Evolutionary conservation across 30 jellyfish, hydroid and myxozoan genomes (phyloP).

Genomic region (Rhopilema esculentum): DNA sequence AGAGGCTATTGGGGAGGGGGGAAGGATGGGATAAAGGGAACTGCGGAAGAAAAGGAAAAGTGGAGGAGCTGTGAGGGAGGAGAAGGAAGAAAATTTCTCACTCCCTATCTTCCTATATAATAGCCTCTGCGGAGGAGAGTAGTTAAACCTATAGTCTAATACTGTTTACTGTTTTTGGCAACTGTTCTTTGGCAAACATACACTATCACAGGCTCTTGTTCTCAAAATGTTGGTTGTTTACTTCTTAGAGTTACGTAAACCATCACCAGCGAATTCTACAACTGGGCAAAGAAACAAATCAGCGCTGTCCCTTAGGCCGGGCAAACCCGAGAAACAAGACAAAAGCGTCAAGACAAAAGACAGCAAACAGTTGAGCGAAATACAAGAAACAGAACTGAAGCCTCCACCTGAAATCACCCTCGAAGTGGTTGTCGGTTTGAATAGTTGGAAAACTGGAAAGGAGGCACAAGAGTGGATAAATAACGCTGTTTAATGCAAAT

Average conservation of each 20-base stretch:
- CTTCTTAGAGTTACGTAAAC: conserved; percentile 35
- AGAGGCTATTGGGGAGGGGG: too few species aligned
- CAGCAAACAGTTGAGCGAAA: conserved; percentile 36
- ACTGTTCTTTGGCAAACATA: too few species aligned
- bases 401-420: conserved; percentile 51
- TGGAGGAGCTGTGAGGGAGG: too few species aligned
- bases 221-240: too few species aligned
- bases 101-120: too few species aligned
- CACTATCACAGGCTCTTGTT: too few species aligned
- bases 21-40: too few species aligned
- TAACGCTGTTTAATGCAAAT: not conserved
- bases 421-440: conserved; percentile 34
- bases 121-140: too few species aligned
- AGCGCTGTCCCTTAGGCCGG: conserved; percentile 29
- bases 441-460: conserved; percentile 58
- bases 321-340: conserved; percentile 39
- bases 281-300: conserved; percentile 28
- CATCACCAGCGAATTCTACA: conserved; percentile 28
- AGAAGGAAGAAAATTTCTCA: too few species aligned
- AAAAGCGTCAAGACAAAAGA: conserved; percentile 36
- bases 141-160: too few species aligned
- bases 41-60: too few species aligned
- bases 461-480: conserved; percentile 68
- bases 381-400: conserved; percentile 27
- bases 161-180: too few species aligned